Percentiles rank a stretch among this genome's conserved stretches.
These are phyloP conservation scores for Coelinius sp. DNA, from an alignment of 2,888 invertebrate genomes.

Conservation along the genomic window DNA sequence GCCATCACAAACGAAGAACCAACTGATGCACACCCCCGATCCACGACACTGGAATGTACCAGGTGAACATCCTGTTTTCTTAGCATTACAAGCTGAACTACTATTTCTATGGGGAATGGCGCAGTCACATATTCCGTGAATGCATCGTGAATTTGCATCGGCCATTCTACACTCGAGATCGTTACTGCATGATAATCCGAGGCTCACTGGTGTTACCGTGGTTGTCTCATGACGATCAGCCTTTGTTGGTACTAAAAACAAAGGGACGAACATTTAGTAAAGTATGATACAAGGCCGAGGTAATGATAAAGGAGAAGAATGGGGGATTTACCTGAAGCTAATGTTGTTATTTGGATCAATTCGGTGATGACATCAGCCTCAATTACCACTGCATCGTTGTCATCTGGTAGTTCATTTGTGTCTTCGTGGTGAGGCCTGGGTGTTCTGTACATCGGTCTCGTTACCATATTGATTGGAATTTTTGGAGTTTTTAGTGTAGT, in stretches of 20 bases:
- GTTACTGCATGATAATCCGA: conserved; percentile 83
- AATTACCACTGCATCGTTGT: conserved; percentile 62
- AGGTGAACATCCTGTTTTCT: conserved; percentile 83
- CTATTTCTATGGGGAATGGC: conserved; percentile 73
- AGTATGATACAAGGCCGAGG: not conserved
- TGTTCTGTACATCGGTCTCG: conserved; percentile 53
- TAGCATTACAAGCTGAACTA: conserved; percentile 78
- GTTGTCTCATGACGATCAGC: conserved; percentile 64
- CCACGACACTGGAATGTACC: conserved; percentile 92
- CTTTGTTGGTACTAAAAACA: conserved; percentile 57
- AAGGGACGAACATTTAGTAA: conserved; percentile 8
- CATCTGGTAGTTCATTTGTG: conserved; percentile 58
- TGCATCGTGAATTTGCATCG: conserved; percentile 83
- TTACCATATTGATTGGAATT: conserved; percentile 58
- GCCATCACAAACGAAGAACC: conserved; percentile 94
- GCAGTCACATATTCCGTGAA: conserved; percentile 85
- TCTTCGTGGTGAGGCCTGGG: conserved; percentile 49
- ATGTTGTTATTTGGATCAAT: conserved; percentile 50
- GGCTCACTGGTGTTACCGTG: conserved; percentile 74
- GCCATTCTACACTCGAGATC: conserved; percentile 86
- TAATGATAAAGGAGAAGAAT: not conserved
- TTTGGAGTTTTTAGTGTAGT: conserved; percentile 53
- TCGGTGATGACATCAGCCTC: conserved; percentile 61
- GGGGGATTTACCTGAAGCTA: conserved; percentile 40
- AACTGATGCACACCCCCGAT: conserved; percentile 89